phyloP scores from a whole-genome alignment of 2,113 vertebrate genomes.

The Hemichromis elongatus region DNA sequence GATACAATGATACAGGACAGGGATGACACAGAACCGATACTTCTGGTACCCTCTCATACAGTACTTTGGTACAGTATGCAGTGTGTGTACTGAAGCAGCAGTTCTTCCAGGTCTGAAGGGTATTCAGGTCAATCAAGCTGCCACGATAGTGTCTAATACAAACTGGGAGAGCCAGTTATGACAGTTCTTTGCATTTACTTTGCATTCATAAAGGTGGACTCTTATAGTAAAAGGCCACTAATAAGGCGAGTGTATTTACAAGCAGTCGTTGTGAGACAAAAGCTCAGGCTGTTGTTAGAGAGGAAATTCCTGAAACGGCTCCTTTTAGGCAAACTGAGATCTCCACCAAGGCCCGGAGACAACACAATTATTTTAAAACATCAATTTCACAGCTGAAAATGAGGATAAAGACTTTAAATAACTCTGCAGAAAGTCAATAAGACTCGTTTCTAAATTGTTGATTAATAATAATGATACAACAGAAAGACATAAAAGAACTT shows the following conservation, averaged over 20 bases:
- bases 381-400: neutral
- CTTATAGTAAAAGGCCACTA: neutral
- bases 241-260: neutral
- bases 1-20: neutral
- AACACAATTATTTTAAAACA: neutral
- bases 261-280: neutral
- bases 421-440: neutral
- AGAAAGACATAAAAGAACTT: neutral
- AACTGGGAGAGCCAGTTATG: neutral
- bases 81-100: neutral
- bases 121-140: neutral
- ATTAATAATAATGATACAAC: neutral
- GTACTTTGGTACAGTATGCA: no score
- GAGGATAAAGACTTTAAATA: neutral
- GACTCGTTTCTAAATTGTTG: neutral
- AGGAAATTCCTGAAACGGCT: neutral
- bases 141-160: accelerated
- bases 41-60: no score
- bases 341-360: neutral
- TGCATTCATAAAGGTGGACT: neutral
- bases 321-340: accelerated
- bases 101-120: neutral
- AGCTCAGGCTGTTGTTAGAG: neutral
- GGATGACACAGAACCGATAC: neutral
- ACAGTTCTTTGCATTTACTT: neutral